Evolutionary conservation across 2,797 vertebrate species (phyloP).

Genomic region (Amazona finschi): DNA sequence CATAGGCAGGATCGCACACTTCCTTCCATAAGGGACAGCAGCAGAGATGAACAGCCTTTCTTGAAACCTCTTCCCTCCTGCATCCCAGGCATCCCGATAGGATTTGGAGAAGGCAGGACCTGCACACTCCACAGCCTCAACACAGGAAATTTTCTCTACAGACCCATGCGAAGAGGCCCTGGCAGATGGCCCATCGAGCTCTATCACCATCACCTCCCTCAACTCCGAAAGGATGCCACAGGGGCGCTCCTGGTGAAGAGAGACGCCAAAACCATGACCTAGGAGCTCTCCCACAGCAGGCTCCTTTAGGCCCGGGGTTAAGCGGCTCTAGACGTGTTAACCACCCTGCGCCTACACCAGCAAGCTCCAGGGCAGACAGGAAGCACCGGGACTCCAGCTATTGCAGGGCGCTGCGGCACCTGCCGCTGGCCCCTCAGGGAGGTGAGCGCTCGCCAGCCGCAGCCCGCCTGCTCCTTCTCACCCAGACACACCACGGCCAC

Average conservation of each 20-base stretch:
- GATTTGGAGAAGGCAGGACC: neutral
- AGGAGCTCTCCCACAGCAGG: neutral
- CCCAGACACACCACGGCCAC: neutral
- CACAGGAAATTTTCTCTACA: neutral
- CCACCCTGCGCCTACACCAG: accelerated
- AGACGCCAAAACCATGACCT: neutral
- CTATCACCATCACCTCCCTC: neutral
- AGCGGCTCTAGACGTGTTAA: neutral
- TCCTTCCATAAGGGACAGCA: neutral
- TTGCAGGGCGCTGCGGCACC: neutral
- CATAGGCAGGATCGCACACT: neutral
- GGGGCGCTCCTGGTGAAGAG: accelerated
- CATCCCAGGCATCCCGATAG: neutral
- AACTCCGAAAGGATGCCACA: neutral
- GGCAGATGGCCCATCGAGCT: neutral
- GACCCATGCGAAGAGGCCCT: accelerated
- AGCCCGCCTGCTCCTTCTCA: neutral
- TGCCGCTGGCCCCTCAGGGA: neutral
- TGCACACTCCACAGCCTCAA: neutral
- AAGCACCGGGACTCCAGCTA: neutral
- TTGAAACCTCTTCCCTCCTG: neutral
- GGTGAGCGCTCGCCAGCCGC: neutral
- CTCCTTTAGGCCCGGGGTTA: neutral
- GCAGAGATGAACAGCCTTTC: accelerated
- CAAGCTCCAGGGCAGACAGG: neutral